A percentile compares a stretch with the other conserved stretches of the same genome.
Conservation (phyloP, 1,140 invertebrate genomes). For the Hyposmocoma kahamanoa region DNA sequence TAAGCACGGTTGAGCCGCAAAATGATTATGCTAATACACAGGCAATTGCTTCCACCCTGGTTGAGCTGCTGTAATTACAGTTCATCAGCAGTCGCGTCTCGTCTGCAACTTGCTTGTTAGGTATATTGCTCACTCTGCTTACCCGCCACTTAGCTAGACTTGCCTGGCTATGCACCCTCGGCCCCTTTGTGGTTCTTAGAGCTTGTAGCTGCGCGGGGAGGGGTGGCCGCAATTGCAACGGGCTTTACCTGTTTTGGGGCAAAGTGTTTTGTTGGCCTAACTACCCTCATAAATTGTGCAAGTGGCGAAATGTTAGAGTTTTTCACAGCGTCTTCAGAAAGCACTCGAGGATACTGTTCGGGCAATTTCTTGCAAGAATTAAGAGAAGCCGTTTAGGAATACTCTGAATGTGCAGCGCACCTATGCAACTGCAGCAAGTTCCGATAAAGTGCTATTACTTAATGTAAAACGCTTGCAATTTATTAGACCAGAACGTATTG, state of each 20-base stretch:
- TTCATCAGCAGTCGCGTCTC: slow-evolving; percentile 30
- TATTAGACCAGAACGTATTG: no score
- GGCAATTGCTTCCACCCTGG: slow-evolving; percentile 34
- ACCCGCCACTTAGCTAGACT: no score
- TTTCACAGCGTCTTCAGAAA: slow-evolving; percentile 16
- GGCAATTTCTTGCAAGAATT: neutral
- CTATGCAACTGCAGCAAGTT: no score
- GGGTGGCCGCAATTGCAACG: neutral
- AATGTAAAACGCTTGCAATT: no score
- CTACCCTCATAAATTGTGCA: slow-evolving; percentile 43
- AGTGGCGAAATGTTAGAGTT: slow-evolving; percentile 32
- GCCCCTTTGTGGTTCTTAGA: neutral
- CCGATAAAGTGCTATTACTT: no score
- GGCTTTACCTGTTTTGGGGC: neutral
- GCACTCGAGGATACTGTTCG: neutral
- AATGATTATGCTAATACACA: slow-evolving; percentile 43
- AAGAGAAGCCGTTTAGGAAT: neutral
- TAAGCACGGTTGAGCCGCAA: slow-evolving; percentile 22
- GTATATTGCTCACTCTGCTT: no score
- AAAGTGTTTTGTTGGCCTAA: slow-evolving; percentile 29
- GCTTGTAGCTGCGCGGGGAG: neutral
- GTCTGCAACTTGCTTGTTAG: no score
- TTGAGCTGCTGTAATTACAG: slow-evolving; percentile 36
- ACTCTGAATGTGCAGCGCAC: no score
- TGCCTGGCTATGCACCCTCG: neutral